Conservation (phyloP, 2,113 vertebrate genomes). For the Cacatua alba region DNA sequence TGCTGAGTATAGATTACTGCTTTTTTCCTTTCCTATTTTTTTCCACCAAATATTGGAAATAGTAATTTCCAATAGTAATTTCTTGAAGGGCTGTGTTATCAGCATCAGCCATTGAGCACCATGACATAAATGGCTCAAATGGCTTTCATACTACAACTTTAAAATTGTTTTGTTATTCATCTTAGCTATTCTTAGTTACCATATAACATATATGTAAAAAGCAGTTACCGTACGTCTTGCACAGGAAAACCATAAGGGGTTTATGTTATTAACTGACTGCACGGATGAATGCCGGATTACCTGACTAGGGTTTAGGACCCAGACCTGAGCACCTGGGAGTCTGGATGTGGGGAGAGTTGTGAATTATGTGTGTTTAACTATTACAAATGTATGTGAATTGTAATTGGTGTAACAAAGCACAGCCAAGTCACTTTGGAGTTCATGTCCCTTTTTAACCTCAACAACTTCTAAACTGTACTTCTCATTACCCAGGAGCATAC, state of each 20-base stretch:
- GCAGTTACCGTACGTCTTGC: background rate
- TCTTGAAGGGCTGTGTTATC: background rate
- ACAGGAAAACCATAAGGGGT: background rate
- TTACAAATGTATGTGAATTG: background rate
- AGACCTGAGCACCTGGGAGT: background rate
- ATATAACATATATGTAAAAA: background rate
- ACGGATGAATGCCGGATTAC: background rate
- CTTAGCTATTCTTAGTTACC: background rate
- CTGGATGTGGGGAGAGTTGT: background rate
- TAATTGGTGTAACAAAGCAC: background rate
- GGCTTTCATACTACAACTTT: background rate
- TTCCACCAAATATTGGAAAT: background rate
- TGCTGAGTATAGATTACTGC: background rate
- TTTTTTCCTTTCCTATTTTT: background rate
- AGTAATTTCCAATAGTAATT: background rate
- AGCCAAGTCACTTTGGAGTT: background rate
- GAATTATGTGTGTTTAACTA: background rate
- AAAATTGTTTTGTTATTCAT: background rate
- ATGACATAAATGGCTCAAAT: background rate
- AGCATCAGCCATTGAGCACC: background rate
- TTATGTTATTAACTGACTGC: background rate
- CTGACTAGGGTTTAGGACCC: background rate
- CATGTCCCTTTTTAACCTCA: background rate
- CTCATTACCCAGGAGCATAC: background rate
- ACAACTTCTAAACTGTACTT: background rate